These are phyloP conservation scores for Oenanthe oenanthe DNA, from an alignment of 2,113 vertebrate genomes.

Conservation along the genomic window DNA sequence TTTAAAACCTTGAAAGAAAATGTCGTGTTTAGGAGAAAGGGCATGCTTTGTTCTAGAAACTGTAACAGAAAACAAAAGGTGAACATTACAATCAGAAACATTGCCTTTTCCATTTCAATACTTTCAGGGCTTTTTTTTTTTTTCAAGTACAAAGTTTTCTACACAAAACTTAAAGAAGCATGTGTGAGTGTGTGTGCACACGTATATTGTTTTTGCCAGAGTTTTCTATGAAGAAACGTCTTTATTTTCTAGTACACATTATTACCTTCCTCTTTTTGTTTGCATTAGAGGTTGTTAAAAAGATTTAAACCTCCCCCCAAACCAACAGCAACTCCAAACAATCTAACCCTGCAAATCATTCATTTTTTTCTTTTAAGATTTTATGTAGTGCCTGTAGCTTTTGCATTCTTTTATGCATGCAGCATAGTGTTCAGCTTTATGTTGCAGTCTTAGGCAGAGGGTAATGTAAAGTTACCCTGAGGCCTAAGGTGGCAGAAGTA, in stretches of 20 bases:
- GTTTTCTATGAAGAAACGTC: slow-evolving; percentile 1
- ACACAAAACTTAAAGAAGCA: neutral
- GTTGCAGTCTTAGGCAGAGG: neutral
- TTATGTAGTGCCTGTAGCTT: neutral
- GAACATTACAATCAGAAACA: neutral
- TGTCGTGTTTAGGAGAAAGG: neutral
- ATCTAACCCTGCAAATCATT: neutral
- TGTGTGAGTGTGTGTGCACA: neutral
- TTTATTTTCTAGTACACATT: neutral
- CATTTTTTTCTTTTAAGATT: neutral
- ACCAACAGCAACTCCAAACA: neutral
- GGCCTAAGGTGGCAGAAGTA: neutral
- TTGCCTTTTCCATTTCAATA: neutral
- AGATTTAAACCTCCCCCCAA: neutral
- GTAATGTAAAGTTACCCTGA: neutral
- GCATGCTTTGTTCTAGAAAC: neutral
- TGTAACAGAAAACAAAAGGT: neutral
- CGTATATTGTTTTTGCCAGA: neutral
- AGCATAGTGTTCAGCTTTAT: rapidly evolving
- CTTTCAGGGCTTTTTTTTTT: neutral
- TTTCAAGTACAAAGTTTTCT: slow-evolving; percentile 6
- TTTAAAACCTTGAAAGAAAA: slow-evolving; percentile 2
- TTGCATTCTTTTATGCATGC: neutral
- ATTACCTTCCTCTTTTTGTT: slow-evolving; percentile 13
- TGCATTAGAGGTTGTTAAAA: slow-evolving; percentile 28